phyloP scores from a whole-genome alignment of 1,140 invertebrate species.

The Ceratitis capitata region DNA sequence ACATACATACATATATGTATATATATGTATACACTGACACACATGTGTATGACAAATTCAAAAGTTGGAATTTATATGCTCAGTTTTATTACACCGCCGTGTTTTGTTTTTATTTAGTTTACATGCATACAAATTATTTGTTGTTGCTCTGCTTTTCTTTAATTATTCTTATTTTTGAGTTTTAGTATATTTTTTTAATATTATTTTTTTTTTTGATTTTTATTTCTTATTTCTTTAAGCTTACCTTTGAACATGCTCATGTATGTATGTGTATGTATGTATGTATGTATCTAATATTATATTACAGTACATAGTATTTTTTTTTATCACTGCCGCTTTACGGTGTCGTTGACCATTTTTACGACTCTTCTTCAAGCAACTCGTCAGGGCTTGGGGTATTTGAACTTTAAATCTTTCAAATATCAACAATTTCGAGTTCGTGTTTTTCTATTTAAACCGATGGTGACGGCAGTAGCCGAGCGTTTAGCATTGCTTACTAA shows the following conservation, averaged over 20 bases:
- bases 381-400: background rate
- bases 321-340: background rate
- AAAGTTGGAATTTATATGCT: background rate
- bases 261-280: background rate
- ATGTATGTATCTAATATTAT: no score
- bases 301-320: no score
- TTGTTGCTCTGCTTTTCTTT: background rate
- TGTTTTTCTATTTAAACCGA: background rate
- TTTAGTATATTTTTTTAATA: background rate
- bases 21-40: no score
- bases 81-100: background rate
- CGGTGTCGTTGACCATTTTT: slow-evolving; percentile 12
- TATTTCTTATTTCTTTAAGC: background rate
- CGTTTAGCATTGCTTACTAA: no score
- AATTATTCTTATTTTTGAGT: background rate
- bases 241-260: background rate
- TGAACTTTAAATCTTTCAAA: background rate
- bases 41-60: background rate
- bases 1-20: background rate
- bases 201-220: background rate
- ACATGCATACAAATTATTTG: background rate
- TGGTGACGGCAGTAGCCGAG: no score
- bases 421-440: background rate
- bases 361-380: background rate
- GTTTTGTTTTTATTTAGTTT: background rate